phyloP scores from a whole-genome alignment of 1,140 invertebrate species.

The Drosophila santomea region DNA sequence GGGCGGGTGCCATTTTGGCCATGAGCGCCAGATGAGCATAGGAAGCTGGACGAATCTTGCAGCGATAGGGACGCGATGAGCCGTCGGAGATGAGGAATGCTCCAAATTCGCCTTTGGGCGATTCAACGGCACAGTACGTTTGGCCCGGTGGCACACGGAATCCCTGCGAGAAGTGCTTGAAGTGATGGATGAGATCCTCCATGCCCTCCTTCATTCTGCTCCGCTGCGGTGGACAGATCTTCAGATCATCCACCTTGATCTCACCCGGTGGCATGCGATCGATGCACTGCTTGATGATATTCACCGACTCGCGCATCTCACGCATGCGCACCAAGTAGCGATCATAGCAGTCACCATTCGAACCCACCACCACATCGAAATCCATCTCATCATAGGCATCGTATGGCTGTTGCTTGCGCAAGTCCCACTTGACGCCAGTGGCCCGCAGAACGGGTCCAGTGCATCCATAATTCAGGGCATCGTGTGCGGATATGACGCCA shows the following conservation, averaged over 20 bases:
- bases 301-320: conserved; percentile 92
- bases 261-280: conserved; percentile 94
- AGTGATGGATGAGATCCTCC: conserved; percentile 95
- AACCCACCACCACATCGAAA: conserved; percentile 94
- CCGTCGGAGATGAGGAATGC: conserved; percentile 95
- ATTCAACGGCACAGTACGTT: conserved; percentile 92
- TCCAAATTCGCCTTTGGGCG: conserved; percentile 94
- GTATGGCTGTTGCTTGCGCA: conserved; percentile 93
- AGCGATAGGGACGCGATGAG: conserved; percentile 91
- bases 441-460: conserved; percentile 92
- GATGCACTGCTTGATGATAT: conserved; percentile 92
- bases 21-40: conserved; percentile 90
- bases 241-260: conserved; percentile 93
- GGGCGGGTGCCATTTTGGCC: conserved; percentile 87
- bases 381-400: conserved; percentile 94
- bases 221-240: conserved; percentile 91
- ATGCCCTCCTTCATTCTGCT: conserved; percentile 95
- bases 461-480: conserved; percentile 93
- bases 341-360: conserved; percentile 94
- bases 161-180: conserved; percentile 93
- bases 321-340: conserved; percentile 88
- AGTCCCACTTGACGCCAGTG: conserved; percentile 95
- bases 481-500: conserved; percentile 91
- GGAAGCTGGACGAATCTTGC: conserved; percentile 91
- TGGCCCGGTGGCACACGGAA: conserved; percentile 92